phyloP scores from a whole-genome alignment of 2,888 invertebrate genomes.

The Tenthredo scrophulariae region DNA sequence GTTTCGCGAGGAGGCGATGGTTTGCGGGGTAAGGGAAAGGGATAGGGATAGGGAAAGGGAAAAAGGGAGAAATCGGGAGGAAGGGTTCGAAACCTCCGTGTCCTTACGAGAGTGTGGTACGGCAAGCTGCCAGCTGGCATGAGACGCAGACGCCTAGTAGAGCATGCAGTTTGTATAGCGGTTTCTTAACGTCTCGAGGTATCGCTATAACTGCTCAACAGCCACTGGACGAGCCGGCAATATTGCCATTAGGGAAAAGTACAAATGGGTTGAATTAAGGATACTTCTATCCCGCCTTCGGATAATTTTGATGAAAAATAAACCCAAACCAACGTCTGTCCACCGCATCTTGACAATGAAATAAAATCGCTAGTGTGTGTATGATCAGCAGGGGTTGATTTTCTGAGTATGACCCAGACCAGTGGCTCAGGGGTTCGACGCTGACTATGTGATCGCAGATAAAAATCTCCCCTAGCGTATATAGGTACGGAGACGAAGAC shows the following conservation, averaged over 20 bases:
- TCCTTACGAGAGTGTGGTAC: constrained; percentile 55
- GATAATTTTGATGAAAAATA: not conserved
- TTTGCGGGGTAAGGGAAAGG: constrained; percentile 55
- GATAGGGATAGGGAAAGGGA: constrained; percentile 51
- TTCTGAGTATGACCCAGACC: constrained; percentile 3
- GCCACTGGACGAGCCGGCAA: not conserved
- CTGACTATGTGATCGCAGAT: constrained; percentile 28
- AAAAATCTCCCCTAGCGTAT: constrained; percentile 45
- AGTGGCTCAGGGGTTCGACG: not conserved
- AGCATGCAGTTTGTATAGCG: constrained; percentile 17
- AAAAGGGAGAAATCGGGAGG: not conserved
- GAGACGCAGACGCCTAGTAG: constrained; percentile 57
- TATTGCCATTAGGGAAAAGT: not conserved
- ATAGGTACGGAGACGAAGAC: not conserved
- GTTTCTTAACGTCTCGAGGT: constrained; percentile 22
- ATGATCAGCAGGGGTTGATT: not conserved
- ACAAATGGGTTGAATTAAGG: not conserved
- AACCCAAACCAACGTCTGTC: not conserved
- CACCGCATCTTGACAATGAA: constrained; percentile 13
- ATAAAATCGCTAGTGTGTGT: constrained; percentile 2
- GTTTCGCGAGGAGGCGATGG: constrained; percentile 73
- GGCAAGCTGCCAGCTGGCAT: constrained; percentile 77
- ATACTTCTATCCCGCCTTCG: not conserved
- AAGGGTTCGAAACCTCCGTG: not conserved
- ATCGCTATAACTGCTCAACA: constrained; percentile 24